phyloP scores from a whole-genome alignment of 1,140 invertebrate genomes.

The Augochlora pura region DNA sequence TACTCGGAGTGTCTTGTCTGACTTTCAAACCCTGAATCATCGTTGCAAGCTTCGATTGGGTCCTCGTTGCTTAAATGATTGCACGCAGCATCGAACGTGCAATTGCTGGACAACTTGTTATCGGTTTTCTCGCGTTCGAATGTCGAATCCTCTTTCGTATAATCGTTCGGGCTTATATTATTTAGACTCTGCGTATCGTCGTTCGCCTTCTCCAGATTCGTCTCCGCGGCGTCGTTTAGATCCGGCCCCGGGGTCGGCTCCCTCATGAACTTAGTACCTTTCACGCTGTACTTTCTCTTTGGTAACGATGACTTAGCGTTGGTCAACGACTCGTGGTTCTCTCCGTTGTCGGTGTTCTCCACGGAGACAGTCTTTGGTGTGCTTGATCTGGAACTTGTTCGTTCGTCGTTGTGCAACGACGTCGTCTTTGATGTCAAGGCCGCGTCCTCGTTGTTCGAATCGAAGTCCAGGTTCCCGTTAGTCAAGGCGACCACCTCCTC shows the following conservation, averaged over 20 bases:
- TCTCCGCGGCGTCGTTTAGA: slow-evolving; percentile 29
- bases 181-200: slow-evolving; percentile 5
- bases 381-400: neutral
- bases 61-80: slow-evolving; percentile 47
- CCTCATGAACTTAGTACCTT: slow-evolving; percentile 69
- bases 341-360: neutral
- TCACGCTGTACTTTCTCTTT: slow-evolving; percentile 66
- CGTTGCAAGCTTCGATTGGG: slow-evolving; percentile 56
- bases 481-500: slow-evolving; percentile 13
- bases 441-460: neutral
- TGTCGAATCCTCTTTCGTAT: neutral
- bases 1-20: slow-evolving; percentile 61
- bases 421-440: neutral
- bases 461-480: slow-evolving; percentile 25
- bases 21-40: slow-evolving; percentile 73
- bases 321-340: slow-evolving; percentile 21
- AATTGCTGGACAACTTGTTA: slow-evolving; percentile 29
- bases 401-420: slow-evolving; percentile 13
- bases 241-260: slow-evolving; percentile 73
- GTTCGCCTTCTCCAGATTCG: slow-evolving; percentile 31
- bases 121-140: neutral
- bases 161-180: slow-evolving; percentile 37
- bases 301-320: slow-evolving; percentile 36
- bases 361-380: neutral
- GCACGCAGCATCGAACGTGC: slow-evolving; percentile 28